Evolutionary conservation across 1,140 invertebrate genomes (phyloP), one percentile per base, ranked within the genome.

Genomic region (Drosophila ohnishii): DNA sequence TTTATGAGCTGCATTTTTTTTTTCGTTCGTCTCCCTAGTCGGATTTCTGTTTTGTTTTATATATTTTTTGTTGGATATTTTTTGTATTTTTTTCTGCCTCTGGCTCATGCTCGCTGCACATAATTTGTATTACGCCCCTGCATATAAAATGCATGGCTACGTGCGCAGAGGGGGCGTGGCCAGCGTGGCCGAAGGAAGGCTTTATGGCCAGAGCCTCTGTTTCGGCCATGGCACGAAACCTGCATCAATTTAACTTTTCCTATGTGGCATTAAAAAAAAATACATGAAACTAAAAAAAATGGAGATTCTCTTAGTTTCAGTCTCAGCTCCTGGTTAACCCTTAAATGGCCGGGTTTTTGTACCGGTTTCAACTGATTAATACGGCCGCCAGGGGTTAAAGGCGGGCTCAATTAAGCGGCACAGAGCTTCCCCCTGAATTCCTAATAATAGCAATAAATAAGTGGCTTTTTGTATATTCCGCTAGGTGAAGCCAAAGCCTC

Each of bases 391-490:
- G 56, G 48, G 45, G 45, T 57, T 69, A 58, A 39, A 65, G 42
- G 22, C 44, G 25, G 58, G 45, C 37, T 59, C 47, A 69, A 42
- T 63, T 74, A 72, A 50, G 67, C 44, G 55, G 51, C 44, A 40
- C 37, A 28, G n/a, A 47, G 39, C 34, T 39, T 45, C 69, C 50
- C 28, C 69, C 72, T 75, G 79, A 82, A 82, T 87, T 71, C 69
- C 70, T 78, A 72, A 87, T 86, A 83, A 82, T 76, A 65, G 78
- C 75, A 87, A 87, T 83, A 82, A 87, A 87, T 87, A 86, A 87
- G 87, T 82, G 80, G 55, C 58, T 77, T 64, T 73, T 65, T 59
- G 59, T 64, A 59, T 76, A 59, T 60, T 72, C 40, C 35, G 50
- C 74, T 57, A 50, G 61, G 48, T 45, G 58, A 59, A 62, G 66